phyloP scores from a whole-genome alignment of 1,140 invertebrate genomes.

The Platyscapa corneri region DNA sequence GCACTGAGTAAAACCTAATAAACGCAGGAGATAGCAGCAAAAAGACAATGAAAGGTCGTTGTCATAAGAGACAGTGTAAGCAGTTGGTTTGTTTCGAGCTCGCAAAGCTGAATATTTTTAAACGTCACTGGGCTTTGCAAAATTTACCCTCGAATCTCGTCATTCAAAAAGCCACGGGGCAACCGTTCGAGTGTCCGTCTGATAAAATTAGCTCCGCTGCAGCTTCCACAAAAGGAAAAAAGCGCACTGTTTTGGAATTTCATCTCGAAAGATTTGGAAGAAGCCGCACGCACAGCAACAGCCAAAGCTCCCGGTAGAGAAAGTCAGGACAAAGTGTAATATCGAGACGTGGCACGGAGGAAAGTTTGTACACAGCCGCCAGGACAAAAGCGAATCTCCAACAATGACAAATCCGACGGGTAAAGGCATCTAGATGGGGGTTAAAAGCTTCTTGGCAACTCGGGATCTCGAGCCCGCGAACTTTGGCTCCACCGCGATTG shows the following conservation, averaged over 20 bases:
- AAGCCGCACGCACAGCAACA: not conserved
- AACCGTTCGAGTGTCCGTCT: not conserved
- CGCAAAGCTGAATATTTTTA: too few species aligned
- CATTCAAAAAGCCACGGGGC: not conserved
- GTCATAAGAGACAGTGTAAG: too few species aligned
- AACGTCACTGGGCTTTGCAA: not conserved
- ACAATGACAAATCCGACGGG: conserved; percentile 45
- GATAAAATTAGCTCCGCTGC: not conserved
- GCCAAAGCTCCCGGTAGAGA: not conserved
- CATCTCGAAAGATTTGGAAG: not conserved
- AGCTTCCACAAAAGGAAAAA: too few species aligned
- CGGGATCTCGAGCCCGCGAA: not conserved
- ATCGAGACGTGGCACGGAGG: not conserved
- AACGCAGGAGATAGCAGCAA: too few species aligned
- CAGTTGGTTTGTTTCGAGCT: too few species aligned
- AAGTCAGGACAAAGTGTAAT: not conserved
- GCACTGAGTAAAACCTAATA: too few species aligned
- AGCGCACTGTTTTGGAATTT: not conserved
- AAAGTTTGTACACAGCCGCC: not conserved
- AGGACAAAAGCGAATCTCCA: conserved; percentile 11
- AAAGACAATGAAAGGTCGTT: too few species aligned
- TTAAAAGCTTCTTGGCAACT: conserved; percentile 22
- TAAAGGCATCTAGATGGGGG: not conserved
- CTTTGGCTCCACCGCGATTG: conserved; percentile 9
- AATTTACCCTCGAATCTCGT: not conserved